Evolutionary conservation across 2,888 invertebrate species (phyloP), one percentile per base, ranked within the genome.

Genomic region (Callyntrura guangdongensis): DNA sequence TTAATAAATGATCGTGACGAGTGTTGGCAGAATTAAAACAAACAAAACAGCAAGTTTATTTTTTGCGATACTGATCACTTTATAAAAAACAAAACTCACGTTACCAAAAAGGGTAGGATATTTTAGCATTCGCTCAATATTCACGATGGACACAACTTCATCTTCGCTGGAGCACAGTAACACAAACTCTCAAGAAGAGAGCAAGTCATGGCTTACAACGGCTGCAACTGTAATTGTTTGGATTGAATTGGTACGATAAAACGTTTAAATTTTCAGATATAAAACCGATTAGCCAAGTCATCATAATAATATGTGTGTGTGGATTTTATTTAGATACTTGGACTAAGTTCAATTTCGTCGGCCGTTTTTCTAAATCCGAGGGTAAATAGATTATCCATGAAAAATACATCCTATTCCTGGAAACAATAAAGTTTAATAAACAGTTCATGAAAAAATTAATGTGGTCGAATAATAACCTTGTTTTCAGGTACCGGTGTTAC

Each of bases 191-290:
- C 67, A 22, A 25, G n/a, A 25, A 36, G 12, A 27, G 81, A 20
- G 27, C 22, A 8, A 17, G 59, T 81, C 81, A 14, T 81, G 25
- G 17, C 22, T 81, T 8, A 81, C 27, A 45, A 81, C 59, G 3
- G 20, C 12, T n/a, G 56, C 36, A 17, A 59, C 56, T 0, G 36
- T 83, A 11, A 12, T 83, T 9, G 56, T 67, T 25, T 84, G 84
- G 84, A 49, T 84, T 49, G 84, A 84, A 53, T 8, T 84, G 84
- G 84, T 83, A 83, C 11, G 64, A 25, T 56, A 22, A 59, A 8
- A 81, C 12, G 17, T 11, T 36, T n/a, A 69, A 25, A 56, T 53
- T 27, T 67, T 67, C 0, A 14, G n/a, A n/a, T n/a, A n/a, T n/a
- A n/a, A n/a, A n/a, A n/a, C n/a, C n/a, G n/a, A n/a, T n/a, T n/a